Percentiles rank a stretch among this genome's conserved stretches.
phyloP scores from a whole-genome alignment of 2,797 vertebrate genomes.

The Acanthurus tractus region DNA sequence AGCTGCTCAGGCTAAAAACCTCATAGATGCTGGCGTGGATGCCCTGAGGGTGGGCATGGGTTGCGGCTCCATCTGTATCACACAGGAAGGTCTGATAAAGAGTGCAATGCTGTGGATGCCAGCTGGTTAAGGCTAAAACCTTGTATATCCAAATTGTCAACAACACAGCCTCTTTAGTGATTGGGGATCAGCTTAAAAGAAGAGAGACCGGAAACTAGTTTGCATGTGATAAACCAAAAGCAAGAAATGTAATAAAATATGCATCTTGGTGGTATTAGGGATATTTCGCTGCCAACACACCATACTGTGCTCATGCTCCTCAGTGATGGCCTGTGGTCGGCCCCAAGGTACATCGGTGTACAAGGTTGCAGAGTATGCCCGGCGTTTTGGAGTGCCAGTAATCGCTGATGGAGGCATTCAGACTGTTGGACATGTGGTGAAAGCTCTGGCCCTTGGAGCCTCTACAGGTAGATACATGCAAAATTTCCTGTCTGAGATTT shows the following conservation, averaged over 20 bases:
- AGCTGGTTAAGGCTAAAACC: neutral
- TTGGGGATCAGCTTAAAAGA: neutral
- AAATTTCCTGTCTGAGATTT: neutral
- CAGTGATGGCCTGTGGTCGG: slow-evolving; percentile 91
- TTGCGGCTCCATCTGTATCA: slow-evolving; percentile 95
- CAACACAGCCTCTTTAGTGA: neutral
- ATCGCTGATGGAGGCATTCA: slow-evolving; percentile 96
- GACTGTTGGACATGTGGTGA: slow-evolving; percentile 94
- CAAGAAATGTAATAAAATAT: neutral
- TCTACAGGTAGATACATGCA: slow-evolving; percentile 88
- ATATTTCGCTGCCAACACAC: neutral
- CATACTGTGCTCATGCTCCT: neutral
- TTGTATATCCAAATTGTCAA: neutral
- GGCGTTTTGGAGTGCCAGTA: slow-evolving; percentile 94
- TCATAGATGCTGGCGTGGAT: slow-evolving; percentile 93
- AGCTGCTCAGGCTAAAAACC: slow-evolving; percentile 94
- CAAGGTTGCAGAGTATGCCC: slow-evolving; percentile 94
- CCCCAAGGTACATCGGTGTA: slow-evolving; percentile 96
- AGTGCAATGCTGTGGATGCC: neutral
- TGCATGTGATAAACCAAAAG: neutral
- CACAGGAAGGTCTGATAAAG: slow-evolving; percentile 88
- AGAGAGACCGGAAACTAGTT: neutral
- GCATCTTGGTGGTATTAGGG: neutral
- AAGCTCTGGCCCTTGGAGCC: slow-evolving; percentile 93
- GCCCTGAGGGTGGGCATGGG: slow-evolving; percentile 95